phyloP scores from a whole-genome alignment of 1,140 invertebrate genomes.

The Bradysia coprophila region DNA sequence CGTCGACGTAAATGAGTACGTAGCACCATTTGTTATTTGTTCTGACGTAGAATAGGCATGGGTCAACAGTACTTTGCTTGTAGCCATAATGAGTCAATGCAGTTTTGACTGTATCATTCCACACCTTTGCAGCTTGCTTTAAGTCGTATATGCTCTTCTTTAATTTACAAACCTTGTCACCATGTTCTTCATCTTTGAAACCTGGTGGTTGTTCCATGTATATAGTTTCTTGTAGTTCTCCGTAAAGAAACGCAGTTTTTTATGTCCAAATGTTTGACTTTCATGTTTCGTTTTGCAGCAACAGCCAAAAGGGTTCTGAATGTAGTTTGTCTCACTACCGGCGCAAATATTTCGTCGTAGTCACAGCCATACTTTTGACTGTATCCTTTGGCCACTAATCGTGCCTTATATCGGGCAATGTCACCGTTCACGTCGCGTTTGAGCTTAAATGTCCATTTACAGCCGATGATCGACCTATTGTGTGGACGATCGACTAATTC shows the following conservation, averaged over 20 bases:
- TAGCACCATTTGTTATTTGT: constrained; percentile 2
- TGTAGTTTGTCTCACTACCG: constrained; percentile 11
- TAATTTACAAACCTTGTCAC: constrained; percentile 11
- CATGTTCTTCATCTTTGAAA: constrained; percentile 10
- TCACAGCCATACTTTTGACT: constrained; percentile 7
- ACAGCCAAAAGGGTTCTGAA: constrained; percentile 9
- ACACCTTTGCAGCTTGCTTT: constrained; percentile 23
- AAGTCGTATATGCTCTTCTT: constrained; percentile 22
- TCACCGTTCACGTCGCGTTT: constrained; percentile 9
- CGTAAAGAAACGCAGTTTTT: constrained; percentile 24
- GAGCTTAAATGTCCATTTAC: constrained; percentile 8
- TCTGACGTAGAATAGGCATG: constrained; percentile 5
- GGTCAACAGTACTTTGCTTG: constrained; percentile 6
- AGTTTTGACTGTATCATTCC: constrained; percentile 14
- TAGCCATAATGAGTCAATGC: constrained; percentile 5
- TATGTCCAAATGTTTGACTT: constrained; percentile 14
- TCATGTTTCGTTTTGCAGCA: constrained; percentile 2
- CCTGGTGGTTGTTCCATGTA: constrained; percentile 15
- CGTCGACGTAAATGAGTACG: constrained; percentile 8
- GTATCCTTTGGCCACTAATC: constrained; percentile 8
- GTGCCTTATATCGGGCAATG: constrained; percentile 14
- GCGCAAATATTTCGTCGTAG: too few species aligned
- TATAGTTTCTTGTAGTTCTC: constrained; percentile 19
- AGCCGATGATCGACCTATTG: constrained; percentile 3
- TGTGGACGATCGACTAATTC: constrained; percentile 4